Conservation (phyloP, 1,140 invertebrate species). For the Drosophila ohnishii region DNA sequence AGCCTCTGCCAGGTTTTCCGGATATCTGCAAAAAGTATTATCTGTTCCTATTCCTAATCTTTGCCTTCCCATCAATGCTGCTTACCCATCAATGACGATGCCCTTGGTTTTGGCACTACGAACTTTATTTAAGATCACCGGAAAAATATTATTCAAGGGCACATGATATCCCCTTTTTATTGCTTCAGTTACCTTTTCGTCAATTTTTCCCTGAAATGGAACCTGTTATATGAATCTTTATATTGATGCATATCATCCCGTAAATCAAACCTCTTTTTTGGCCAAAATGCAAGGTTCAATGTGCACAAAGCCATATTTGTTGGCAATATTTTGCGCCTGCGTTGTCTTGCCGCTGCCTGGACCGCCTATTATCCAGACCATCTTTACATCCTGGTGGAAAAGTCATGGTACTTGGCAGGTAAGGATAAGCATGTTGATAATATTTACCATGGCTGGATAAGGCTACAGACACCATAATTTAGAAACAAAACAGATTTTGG, state of each 20-base stretch:
- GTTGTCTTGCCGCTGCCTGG: constrained; percentile 52
- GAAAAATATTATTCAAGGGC: constrained; percentile 17
- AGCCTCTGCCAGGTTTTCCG: constrained; percentile 26
- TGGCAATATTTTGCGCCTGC: constrained; percentile 29
- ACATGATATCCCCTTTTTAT: background rate
- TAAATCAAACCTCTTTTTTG: constrained; percentile 25
- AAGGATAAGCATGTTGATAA: background rate
- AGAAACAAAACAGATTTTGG: background rate
- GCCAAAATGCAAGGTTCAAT: constrained; percentile 34
- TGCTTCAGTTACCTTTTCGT: background rate
- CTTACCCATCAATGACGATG: constrained; percentile 52
- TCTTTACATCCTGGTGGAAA: constrained; percentile 26
- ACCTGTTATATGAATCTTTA: constrained; percentile 12
- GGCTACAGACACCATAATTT: background rate
- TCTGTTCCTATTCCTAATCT: background rate
- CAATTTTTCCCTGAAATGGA: background rate
- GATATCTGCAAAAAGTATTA: constrained; percentile 28
- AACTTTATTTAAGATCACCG: constrained; percentile 20
- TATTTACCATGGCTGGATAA: constrained; percentile 33
- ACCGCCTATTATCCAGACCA: constrained; percentile 51
- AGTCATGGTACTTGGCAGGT: background rate
- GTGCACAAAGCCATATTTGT: constrained; percentile 34
- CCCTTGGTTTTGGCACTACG: constrained; percentile 9
- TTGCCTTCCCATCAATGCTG: no score
- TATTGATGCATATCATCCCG: background rate